Base-by-base conservation (phyloP, 2,797 vertebrate genomes). In the Psittacula echo region DNA sequence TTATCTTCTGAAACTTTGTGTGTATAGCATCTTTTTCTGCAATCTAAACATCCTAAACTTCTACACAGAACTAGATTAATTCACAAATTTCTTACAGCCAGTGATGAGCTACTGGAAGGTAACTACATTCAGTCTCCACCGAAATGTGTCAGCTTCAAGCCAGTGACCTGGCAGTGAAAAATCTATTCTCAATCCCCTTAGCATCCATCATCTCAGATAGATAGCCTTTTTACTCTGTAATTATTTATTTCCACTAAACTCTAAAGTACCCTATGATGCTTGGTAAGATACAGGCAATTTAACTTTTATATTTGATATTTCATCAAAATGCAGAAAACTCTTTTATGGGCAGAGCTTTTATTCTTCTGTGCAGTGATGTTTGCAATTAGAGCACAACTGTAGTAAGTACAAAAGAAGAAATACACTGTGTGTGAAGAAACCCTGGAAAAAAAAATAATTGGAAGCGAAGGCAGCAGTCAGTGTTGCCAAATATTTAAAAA, bases 231-330 rank as follows among this genome's bases (percentile, higher is more conserved):
- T 47, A 62, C 20, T 85, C 42, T 42, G 23, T 68, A 87, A 78
- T 90, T 85, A 86, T 72, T 94, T 93, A 79, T 90, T 95, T 91
- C 72, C 45, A 54, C 85, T 92, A 71, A 88, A 92, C 18, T 86
- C 48, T 27, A 47, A 85, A 87, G 45, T 71, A 56, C 9, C 4
- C 3, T 70, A 17, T 50, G 54, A 93, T 83, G 71, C 73, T 84
- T 70, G 67, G 68, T 62, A 93, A 86, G 78, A 92, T 72, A 84
- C 50, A 96, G 76, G 58, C 79, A 85, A 97, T 92, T 96, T 94
- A 96, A 92, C 70, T 85, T 89, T 51, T 58, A 19, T 74, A 89
- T 90, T 92, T 91, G 76, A 80, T 96, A 80, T 92, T 93, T 93
- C 91, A 94, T 84, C 42, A 84, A 95, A 94, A 93, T 96, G 73